Base-by-base conservation (phyloP, 1,140 invertebrate genomes). In the Drosophila subpulchrella region DNA sequence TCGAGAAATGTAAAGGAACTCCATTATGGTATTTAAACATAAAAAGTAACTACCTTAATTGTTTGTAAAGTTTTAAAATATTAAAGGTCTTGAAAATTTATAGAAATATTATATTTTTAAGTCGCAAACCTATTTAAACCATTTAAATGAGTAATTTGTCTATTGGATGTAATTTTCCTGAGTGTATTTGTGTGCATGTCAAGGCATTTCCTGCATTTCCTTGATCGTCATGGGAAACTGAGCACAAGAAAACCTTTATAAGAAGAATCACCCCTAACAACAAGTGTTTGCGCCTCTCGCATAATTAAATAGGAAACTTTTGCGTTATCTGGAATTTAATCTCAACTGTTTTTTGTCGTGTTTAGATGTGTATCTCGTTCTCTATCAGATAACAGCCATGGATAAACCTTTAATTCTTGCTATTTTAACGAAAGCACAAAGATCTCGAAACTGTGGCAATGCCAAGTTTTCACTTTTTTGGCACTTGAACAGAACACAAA, bases 141-240 rank as follows among this genome's bases (percentile, higher is more conserved):
- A 42, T 7, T 8, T 42, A 27, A 27, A 27, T 3, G 27, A 27
- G 5, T 27, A 27, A 3, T 27, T 27, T 27, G 7, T 15, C 13
- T 30, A 11, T 50, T 50, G 27, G 3, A 34, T 32, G 24, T 63
- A 12, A 1, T 66, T 41, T 62, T 38, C 24, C 5, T 5, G 13
- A 41, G 53, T 75, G 74, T 50, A 66, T 60, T 32, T 68, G 51
- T 68, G 57, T 68, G 63, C 53, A 38, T 62, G 56, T 61, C 46
- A 57, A 67, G 65, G 59, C 77, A 41, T 75, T 88, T 88, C 79
- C 83, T 88, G 84, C 76, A 77, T 30, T 46, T 68, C 65, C 60
- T 68, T 34, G 47, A 39, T 57, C 83, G 83, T 88, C 83, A 88
- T 88, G 83, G 83, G 83, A 88, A 88, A 53, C 75, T 88, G 62